Evolutionary conservation across 2,888 invertebrate genomes (phyloP), one percentile per base, ranked within the genome.

Genomic region (Seira ritae): DNA sequence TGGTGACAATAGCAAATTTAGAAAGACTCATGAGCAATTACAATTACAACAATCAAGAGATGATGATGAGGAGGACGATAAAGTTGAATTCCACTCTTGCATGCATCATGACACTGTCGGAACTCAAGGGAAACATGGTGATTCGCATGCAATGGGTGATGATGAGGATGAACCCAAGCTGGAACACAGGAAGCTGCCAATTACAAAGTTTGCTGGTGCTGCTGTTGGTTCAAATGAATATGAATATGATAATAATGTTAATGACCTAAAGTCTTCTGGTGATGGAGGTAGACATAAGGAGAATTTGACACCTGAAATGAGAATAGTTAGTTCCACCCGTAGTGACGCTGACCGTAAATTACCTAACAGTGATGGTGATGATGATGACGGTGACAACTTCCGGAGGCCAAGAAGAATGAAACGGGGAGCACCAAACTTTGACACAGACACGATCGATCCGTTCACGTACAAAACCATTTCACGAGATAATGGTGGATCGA

Each of bases 381-480:
- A 24, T 15, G 17, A 3, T 62, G 19, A 23, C 46, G 22, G 73
- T 73, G 73, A 50, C 46, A 50, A 74, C 24, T 80, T 80, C 80
- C 80, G 80, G 80, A 60, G 72, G 12, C 46, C 50, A 80, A 80
- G 31, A 31, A 31, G 31, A 31, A 31, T 31, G 2, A 31, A 31
- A 31, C 31, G 67, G 8, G 17, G 55, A 12, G 24, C 24, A 10
- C 50, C 68, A 60, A 77, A 65, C 66, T 72, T 79, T 72, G 80
- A 80, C 31, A 73, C 80, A 42, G 80, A 80, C 2, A 80, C 80
- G 23, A 80, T 80, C 15, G 80, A 80, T 73, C 80, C 80, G 22
- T 80, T 76, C 20, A 76, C 84, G 6, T 88, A 88, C 42, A 84
- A 81, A 73, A 87, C 88, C 12, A 69, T 86, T 50, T 78, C 88